Conservation (phyloP, 2,113 vertebrate species). For the Hylia prasina region DNA sequence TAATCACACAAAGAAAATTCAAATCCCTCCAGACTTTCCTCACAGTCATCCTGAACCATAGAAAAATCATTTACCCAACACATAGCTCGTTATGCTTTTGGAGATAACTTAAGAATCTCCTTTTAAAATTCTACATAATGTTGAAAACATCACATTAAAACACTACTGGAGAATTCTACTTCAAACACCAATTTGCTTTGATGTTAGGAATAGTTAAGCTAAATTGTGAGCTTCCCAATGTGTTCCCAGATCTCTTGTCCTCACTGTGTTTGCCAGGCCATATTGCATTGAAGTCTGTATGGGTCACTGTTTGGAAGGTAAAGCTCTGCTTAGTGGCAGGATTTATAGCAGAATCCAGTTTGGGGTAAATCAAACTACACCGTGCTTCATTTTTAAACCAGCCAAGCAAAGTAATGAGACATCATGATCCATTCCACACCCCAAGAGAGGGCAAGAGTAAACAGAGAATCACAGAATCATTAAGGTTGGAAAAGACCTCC, state of each 20-base stretch:
- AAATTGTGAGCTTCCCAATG: neutral
- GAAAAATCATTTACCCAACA: neutral
- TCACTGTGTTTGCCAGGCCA: neutral
- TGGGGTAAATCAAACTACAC: neutral
- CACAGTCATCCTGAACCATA: neutral
- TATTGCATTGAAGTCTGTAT: neutral
- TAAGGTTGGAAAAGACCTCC: neutral
- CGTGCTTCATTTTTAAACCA: neutral
- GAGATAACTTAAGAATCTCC: neutral
- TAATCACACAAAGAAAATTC: neutral
- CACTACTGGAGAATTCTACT: neutral
- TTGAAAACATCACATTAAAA: neutral
- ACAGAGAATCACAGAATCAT: neutral
- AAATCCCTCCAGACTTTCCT: neutral
- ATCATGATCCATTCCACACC: neutral
- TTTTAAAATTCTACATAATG: neutral
- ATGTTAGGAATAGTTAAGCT: neutral
- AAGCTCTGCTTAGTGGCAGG: neutral
- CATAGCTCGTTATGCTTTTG: neutral
- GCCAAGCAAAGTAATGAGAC: neutral
- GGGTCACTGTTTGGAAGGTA: neutral
- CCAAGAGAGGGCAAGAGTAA: neutral
- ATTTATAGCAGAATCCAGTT: neutral
- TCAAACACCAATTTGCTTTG: neutral
- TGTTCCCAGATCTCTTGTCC: neutral